These are phyloP conservation scores for Cyprinodon variegatus DNA, from an alignment of 2,113 vertebrate genomes.

Conservation along the genomic window DNA sequence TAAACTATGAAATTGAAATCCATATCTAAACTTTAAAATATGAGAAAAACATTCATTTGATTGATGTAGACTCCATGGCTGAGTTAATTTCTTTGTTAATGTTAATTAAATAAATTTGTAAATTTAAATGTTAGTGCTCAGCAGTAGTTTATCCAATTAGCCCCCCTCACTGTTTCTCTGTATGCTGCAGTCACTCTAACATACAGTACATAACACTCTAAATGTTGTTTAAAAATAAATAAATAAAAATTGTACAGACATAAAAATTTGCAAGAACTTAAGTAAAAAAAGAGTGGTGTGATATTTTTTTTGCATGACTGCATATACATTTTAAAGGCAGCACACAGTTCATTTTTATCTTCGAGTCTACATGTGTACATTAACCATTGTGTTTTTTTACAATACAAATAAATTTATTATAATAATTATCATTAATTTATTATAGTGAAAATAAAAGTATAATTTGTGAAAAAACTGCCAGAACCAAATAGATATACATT, in stretches of 20 bases:
- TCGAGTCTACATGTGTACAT: neutral
- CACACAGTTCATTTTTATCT: neutral
- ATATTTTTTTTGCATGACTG: too few species aligned
- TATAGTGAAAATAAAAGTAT: neutral
- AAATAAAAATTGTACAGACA: neutral
- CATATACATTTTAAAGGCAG: neutral
- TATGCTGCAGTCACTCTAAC: neutral
- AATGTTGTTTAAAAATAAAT: neutral
- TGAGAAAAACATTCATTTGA: too few species aligned
- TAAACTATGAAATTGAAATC: neutral
- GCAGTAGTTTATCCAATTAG: neutral
- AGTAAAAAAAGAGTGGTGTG: too few species aligned
- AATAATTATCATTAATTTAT: neutral
- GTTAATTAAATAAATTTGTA: too few species aligned
- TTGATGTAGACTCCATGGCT: neutral
- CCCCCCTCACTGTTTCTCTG: neutral
- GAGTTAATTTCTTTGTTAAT: neutral
- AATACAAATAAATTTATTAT: neutral
- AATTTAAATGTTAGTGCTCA: too few species aligned
- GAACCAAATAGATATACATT: slow-evolving; percentile 26
- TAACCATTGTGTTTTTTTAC: neutral
- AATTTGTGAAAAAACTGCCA: neutral
- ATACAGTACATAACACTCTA: too few species aligned
- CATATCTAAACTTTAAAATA: neutral
- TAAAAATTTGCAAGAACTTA: too few species aligned